These are phyloP conservation scores for Vollenhovia emeryi DNA, from an alignment of 1,140 invertebrate species.

Conservation along the genomic window DNA sequence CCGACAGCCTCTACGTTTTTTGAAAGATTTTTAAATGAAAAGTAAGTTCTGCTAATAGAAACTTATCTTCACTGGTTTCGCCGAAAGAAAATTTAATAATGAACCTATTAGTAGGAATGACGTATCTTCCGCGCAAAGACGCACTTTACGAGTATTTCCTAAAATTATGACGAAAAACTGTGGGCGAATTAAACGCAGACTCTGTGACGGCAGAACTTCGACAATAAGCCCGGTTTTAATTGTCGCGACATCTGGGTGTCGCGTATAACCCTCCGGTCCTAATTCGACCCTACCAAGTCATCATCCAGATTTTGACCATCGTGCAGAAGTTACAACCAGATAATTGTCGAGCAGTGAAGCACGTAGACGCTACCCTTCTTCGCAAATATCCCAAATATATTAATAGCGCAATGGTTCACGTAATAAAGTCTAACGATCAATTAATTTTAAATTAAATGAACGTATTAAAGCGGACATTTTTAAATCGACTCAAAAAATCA, in stretches of 20 bases:
- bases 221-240: constrained; percentile 84
- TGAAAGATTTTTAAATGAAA: background rate
- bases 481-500: background rate
- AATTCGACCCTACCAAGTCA: constrained; percentile 68
- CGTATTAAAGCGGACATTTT: background rate
- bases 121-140: constrained; percentile 49
- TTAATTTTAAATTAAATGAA: constrained; percentile 46
- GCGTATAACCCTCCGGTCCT: constrained; percentile 78
- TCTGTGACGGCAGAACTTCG: constrained; percentile 78
- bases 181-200: constrained; percentile 62
- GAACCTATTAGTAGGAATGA: constrained; percentile 16
- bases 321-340: constrained; percentile 81
- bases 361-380: constrained; percentile 56
- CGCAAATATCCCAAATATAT: constrained; percentile 45
- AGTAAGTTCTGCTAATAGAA: background rate
- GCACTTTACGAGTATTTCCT: constrained; percentile 59
- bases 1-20: background rate
- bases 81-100: constrained; percentile 58
- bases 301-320: constrained; percentile 76
- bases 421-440: constrained; percentile 58
- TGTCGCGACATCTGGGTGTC: constrained; percentile 84
- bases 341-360: constrained; percentile 75
- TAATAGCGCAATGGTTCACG: constrained; percentile 28
- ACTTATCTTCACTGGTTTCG: background rate
- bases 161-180: constrained; percentile 71